These are phyloP conservation scores for Euphydryas editha DNA, from an alignment of 2,888 invertebrate genomes.

Conservation along the genomic window DNA sequence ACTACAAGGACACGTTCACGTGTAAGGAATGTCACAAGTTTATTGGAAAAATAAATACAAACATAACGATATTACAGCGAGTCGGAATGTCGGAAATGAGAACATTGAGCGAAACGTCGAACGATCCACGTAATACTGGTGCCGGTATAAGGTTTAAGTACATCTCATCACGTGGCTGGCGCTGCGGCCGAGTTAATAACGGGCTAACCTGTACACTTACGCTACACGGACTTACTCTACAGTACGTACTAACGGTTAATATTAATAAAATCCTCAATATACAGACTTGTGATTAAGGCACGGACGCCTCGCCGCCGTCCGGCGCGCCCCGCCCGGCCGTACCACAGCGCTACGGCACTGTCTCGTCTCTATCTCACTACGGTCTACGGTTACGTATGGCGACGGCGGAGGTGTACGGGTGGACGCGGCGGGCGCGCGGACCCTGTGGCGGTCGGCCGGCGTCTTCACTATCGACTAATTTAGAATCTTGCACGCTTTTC, in stretches of 20 bases:
- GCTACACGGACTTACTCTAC: slow-evolving; percentile 5
- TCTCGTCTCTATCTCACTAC: background rate
- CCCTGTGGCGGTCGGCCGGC: slow-evolving; percentile 49
- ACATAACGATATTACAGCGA: background rate
- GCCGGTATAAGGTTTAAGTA: slow-evolving; percentile 41
- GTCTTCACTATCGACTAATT: slow-evolving; percentile 69
- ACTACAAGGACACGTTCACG: background rate
- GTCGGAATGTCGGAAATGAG: slow-evolving; percentile 45
- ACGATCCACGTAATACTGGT: slow-evolving; percentile 41
- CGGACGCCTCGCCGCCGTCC: slow-evolving; percentile 59
- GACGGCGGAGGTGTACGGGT: slow-evolving; percentile 29
- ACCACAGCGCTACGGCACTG: slow-evolving; percentile 32
- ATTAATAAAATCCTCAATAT: slow-evolving; percentile 47
- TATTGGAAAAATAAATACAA: background rate
- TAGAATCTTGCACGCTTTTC: slow-evolving; percentile 77
- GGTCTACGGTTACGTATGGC: background rate
- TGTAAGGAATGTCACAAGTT: background rate
- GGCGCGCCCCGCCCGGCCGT: slow-evolving; percentile 34
- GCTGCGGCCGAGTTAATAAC: background rate
- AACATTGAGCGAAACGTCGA: slow-evolving; percentile 44
- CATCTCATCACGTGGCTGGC: slow-evolving; percentile 37
- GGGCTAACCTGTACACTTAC: slow-evolving; percentile 23
- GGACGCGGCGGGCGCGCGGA: slow-evolving; percentile 37
- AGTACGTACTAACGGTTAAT: slow-evolving; percentile 2
- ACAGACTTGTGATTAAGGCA: slow-evolving; percentile 71